Conservation (phyloP, 2,888 invertebrate genomes). For the Drosophila mettleri region DNA sequence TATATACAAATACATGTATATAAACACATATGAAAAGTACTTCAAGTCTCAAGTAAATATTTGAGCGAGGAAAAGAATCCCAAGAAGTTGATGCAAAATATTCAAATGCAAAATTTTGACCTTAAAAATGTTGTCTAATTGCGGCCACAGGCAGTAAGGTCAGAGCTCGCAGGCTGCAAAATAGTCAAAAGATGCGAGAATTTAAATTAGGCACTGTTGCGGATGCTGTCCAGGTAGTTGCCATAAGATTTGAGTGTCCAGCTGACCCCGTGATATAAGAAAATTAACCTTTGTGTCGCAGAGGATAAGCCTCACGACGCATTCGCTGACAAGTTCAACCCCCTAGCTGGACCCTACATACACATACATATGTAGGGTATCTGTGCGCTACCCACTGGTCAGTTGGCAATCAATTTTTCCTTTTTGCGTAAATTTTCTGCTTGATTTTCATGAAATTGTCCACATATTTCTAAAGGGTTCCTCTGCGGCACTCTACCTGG, state of each 20-base stretch:
- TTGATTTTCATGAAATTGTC: constrained; percentile 68
- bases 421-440: constrained; percentile 72
- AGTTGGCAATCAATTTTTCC: constrained; percentile 49
- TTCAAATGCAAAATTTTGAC: constrained; percentile 71
- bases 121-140: constrained; percentile 71
- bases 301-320: constrained; percentile 17
- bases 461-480: constrained; percentile 61
- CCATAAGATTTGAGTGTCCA: constrained; percentile 54
- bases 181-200: constrained; percentile 16
- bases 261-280: constrained; percentile 67
- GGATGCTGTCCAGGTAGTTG: constrained; percentile 57
- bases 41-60: constrained; percentile 21
- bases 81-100: constrained; percentile 52
- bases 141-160: constrained; percentile 71
- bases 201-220: constrained; percentile 2
- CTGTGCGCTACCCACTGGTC: constrained; percentile 19
- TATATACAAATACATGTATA: background rate
- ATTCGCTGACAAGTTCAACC: constrained; percentile 68
- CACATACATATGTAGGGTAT: background rate
- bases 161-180: constrained; percentile 62
- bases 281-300: constrained; percentile 71
- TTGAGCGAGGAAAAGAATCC: constrained; percentile 32
- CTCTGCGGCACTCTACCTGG: constrained; percentile 38
- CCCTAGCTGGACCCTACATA: constrained; percentile 18
- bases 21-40: background rate